phyloP scores from a whole-genome alignment of 1,140 invertebrate species.

The Heliconius nattereri region DNA sequence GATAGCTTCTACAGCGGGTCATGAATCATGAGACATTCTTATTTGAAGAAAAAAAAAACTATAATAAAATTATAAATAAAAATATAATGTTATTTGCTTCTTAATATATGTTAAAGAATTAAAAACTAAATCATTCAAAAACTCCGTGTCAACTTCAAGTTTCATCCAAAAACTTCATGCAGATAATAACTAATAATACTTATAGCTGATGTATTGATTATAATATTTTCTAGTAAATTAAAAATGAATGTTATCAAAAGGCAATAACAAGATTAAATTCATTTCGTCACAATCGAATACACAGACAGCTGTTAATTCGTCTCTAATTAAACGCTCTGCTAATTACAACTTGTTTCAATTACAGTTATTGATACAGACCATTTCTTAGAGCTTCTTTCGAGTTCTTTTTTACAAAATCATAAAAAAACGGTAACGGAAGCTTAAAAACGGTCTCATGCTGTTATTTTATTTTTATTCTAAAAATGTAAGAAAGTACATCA shows the following conservation, averaged over 20 bases:
- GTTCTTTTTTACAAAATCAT: neutral
- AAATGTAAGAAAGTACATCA: neutral
- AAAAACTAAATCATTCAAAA: too few relatives aligned
- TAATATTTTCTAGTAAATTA: neutral
- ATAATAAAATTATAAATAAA: too few relatives aligned
- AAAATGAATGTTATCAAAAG: neutral
- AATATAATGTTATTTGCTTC: too few relatives aligned
- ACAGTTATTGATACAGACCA: conserved; percentile 4
- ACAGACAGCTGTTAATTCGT: conserved; percentile 23
- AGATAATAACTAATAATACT: neutral
- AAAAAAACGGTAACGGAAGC: neutral
- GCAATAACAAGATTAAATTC: conserved; percentile 15
- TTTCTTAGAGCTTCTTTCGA: neutral
- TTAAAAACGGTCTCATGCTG: neutral
- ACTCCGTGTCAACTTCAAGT: too few relatives aligned
- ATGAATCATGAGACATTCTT: conserved; percentile 4
- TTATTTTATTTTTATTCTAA: neutral
- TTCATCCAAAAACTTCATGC: too few relatives aligned
- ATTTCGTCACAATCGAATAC: conserved; percentile 19
- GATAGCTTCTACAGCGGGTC: neutral
- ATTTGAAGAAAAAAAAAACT: too few relatives aligned
- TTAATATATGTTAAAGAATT: too few relatives aligned
- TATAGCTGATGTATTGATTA: neutral
- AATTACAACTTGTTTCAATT: conserved; percentile 13
- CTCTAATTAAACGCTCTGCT: conserved; percentile 23